Evolutionary conservation across 92 coral and sea anemone genomes (phyloP).

Genomic region (Bergia puertoricense): DNA sequence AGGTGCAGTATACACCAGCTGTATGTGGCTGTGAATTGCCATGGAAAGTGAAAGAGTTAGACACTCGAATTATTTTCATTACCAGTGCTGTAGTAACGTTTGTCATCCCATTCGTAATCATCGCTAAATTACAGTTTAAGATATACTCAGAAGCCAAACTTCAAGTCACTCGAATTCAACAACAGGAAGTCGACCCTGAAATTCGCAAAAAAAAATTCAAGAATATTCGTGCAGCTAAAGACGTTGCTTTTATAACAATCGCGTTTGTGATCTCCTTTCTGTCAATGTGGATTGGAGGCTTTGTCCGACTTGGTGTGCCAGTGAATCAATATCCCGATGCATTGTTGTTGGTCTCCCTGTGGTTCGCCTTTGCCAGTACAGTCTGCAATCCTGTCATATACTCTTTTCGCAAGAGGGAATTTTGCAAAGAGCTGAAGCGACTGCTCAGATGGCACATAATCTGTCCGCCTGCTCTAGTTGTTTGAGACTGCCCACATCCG

Average conservation of each 20-base stretch:
- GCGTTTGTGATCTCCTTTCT: conserved; percentile 1
- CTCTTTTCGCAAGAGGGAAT: conserved; percentile 15
- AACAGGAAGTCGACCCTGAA: neutral
- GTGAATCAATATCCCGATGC: conserved; percentile 4
- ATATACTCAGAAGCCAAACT: conserved; percentile 3
- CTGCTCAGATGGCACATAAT: neutral
- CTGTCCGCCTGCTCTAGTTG: no score
- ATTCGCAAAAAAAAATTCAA: neutral
- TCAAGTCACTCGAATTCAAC: neutral
- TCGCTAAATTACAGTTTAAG: neutral
- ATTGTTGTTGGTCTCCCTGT: conserved; percentile 16
- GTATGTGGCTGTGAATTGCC: conserved; percentile 19
- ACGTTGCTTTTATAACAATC: neutral
- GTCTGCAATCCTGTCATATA: conserved; percentile 16
- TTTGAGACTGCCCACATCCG: no score
- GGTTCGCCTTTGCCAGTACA: conserved; percentile 7
- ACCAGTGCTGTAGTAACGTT: neutral
- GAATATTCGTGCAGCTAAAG: neutral
- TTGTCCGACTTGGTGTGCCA: conserved; percentile 7
- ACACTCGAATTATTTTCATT: neutral
- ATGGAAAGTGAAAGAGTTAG: neutral
- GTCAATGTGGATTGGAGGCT: conserved; percentile 16
- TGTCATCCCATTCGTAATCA: neutral
- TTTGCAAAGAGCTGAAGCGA: neutral
- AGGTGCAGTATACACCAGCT: conserved; percentile 5